These are phyloP conservation scores for Callipepla californica DNA, from an alignment of 2,113 vertebrate genomes.

Conservation along the genomic window DNA sequence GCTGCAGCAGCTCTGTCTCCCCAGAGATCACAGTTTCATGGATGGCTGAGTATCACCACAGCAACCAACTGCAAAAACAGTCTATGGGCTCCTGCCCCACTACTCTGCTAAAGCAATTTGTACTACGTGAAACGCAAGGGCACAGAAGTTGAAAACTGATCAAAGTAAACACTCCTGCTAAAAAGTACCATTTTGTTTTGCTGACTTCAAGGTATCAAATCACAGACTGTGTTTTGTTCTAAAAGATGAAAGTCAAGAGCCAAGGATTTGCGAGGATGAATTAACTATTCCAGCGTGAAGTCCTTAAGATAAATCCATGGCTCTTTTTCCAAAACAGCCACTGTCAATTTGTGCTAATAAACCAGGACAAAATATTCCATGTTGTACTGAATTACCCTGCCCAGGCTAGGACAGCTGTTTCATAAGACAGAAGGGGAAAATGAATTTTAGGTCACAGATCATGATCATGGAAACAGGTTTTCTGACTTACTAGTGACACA, in stretches of 20 bases:
- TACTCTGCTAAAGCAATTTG: slow-evolving; percentile 83
- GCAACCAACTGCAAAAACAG: slow-evolving; percentile 87
- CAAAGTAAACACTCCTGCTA: slow-evolving; percentile 79
- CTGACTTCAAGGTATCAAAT: slow-evolving; percentile 74
- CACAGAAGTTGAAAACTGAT: slow-evolving; percentile 80
- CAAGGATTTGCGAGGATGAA: slow-evolving; percentile 67
- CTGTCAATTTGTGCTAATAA: slow-evolving; percentile 68
- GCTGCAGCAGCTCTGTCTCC: slow-evolving; percentile 74
- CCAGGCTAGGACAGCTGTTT: slow-evolving; percentile 82
- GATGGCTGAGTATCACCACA: slow-evolving; percentile 80
- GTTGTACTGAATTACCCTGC: slow-evolving; percentile 76
- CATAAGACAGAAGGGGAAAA: slow-evolving; percentile 21
- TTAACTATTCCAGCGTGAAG: slow-evolving; percentile 57
- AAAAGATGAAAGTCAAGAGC: slow-evolving; percentile 67
- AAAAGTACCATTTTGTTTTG: slow-evolving; percentile 72
- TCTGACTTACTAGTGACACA: background rate
- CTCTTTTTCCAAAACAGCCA: slow-evolving; percentile 79
- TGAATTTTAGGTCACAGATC: background rate
- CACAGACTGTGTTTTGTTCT: slow-evolving; percentile 63
- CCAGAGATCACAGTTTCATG: slow-evolving; percentile 74
- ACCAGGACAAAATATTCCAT: slow-evolving; percentile 45
- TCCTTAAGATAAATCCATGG: slow-evolving; percentile 60
- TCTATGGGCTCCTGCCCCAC: slow-evolving; percentile 57
- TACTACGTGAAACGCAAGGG: slow-evolving; percentile 75
- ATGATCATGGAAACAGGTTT: background rate